A percentile compares a stretch with the other conserved stretches of the same genome.
phyloP scores from a whole-genome alignment of 35 echinoderm and acorn worm species.

The Apostichopus parvimensis region DNA sequence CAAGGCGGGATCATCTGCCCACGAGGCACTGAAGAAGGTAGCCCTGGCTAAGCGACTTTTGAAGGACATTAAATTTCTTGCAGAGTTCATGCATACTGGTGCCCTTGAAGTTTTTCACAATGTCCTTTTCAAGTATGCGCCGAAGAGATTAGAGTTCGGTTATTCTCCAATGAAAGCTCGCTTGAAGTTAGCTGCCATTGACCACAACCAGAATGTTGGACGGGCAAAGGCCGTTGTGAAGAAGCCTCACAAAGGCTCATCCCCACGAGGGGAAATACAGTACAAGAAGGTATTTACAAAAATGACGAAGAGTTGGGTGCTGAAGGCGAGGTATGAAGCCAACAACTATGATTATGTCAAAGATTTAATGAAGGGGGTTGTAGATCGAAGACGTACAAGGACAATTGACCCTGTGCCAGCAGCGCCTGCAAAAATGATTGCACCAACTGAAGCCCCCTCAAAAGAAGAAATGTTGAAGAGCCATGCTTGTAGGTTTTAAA shows the following conservation, averaged over 20 bases:
- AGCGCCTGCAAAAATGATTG: too few relatives aligned
- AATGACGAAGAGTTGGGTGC: conserved; percentile 10
- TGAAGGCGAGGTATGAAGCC: conserved; percentile 27
- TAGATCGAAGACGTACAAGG: too few relatives aligned
- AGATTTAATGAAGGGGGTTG: too few relatives aligned
- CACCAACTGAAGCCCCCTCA: too few relatives aligned
- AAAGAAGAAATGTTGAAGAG: too few relatives aligned
- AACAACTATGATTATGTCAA: not conserved
- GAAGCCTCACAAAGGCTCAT: not conserved
- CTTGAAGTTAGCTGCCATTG: conserved; percentile 11
- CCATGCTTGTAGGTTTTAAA: too few relatives aligned
- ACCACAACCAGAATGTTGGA: conserved; percentile 29
- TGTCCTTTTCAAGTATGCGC: conserved; percentile 38
- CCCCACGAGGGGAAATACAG: not conserved
- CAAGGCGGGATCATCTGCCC: not conserved
- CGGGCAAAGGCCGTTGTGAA: conserved; percentile 3
- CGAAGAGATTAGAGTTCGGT: conserved; percentile 23
- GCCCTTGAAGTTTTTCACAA: conserved; percentile 39
- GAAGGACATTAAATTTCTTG: not conserved
- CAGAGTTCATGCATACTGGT: not conserved
- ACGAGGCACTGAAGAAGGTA: not conserved
- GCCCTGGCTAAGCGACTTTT: not conserved
- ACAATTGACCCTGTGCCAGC: too few relatives aligned
- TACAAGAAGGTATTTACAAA: conserved; percentile 13
- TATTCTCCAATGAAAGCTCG: not conserved